A percentile compares a stretch with the other conserved stretches of the same genome.
These are phyloP conservation scores for Oncorhynchus gorbuscha DNA, from an alignment of 2,113 vertebrate species.

Conservation along the genomic window DNA sequence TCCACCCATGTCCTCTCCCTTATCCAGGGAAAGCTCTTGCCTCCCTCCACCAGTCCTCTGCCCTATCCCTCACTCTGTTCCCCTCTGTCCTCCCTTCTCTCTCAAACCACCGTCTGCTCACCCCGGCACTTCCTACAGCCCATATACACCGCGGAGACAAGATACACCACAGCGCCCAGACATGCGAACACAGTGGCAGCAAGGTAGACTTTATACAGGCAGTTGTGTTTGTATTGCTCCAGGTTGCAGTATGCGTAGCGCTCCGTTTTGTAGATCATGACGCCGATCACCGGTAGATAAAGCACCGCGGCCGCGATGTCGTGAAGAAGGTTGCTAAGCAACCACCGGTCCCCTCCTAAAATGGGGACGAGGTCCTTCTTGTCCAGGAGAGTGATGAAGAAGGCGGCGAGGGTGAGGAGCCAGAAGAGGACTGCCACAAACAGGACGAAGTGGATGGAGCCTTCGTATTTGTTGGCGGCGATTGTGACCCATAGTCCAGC, in stretches of 20 bases:
- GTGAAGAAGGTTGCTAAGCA: slow-evolving; percentile 83
- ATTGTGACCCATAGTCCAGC: slow-evolving; percentile 91
- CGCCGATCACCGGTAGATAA: slow-evolving; percentile 82
- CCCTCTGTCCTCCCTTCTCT: background rate
- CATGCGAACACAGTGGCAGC: slow-evolving; percentile 84
- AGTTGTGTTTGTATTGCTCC: slow-evolving; percentile 79
- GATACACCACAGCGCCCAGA: slow-evolving; percentile 80
- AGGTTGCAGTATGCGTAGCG: slow-evolving; percentile 85
- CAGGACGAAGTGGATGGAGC: slow-evolving; percentile 90
- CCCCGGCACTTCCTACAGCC: slow-evolving; percentile 80
- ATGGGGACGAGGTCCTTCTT: slow-evolving; percentile 90
- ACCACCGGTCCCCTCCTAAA: slow-evolving; percentile 85
- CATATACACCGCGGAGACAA: slow-evolving; percentile 80
- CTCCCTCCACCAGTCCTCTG: background rate
- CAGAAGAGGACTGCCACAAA: slow-evolving; percentile 95
- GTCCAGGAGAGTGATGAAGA: slow-evolving; percentile 87
- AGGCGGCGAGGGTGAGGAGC: slow-evolving; percentile 87
- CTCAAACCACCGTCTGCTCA: slow-evolving; percentile 69
- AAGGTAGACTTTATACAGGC: slow-evolving; percentile 87
- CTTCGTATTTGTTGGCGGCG: slow-evolving; percentile 90
- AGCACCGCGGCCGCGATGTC: slow-evolving; percentile 81
- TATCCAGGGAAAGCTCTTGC: background rate
- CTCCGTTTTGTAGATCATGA: slow-evolving; percentile 86
- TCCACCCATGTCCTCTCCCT: background rate
- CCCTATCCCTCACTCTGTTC: background rate